phyloP scores from a whole-genome alignment of 1,140 invertebrate species.

The Drosophila sechellia region DNA sequence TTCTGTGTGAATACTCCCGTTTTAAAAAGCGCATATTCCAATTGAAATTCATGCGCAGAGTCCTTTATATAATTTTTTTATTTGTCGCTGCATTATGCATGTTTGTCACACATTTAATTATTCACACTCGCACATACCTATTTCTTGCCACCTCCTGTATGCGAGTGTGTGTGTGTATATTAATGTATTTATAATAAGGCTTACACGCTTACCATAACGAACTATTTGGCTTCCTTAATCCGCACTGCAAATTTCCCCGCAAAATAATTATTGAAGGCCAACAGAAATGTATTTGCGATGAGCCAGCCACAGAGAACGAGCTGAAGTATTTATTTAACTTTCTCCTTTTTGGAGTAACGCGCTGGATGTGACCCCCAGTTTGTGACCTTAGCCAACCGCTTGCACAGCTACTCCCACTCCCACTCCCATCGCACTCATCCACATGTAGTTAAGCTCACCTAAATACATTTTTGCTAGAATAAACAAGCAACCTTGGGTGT shows the following conservation, averaged over 20 bases:
- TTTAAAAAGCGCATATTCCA: conserved; percentile 18
- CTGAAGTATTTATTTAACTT: conserved; percentile 48
- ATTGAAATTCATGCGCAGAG: conserved; percentile 1
- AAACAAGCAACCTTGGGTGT: conserved; percentile 82
- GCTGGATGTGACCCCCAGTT: conserved; percentile 25
- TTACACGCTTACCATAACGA: conserved; percentile 32
- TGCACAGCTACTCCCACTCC: not conserved
- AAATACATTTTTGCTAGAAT: conserved; percentile 83
- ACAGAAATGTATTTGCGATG: conserved; percentile 33
- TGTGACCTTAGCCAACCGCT: conserved; percentile 17
- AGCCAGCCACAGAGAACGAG: conserved; percentile 5
- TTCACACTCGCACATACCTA: conserved; percentile 21
- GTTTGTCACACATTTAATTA: conserved; percentile 60
- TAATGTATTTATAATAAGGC: conserved; percentile 48
- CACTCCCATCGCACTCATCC: conserved; percentile 36
- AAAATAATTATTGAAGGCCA: conserved; percentile 38
- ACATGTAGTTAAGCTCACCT: conserved; percentile 78
- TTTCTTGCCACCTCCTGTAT: not conserved
- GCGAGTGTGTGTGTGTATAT: conserved; percentile 26
- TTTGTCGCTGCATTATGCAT: conserved; percentile 24
- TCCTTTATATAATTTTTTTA: conserved; percentile 9
- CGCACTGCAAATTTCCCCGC: conserved; percentile 6
- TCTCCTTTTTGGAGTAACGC: conserved; percentile 29
- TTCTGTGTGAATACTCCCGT: not conserved
- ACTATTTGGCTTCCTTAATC: conserved; percentile 51